Evolutionary conservation across 2,113 vertebrate genomes (phyloP), one percentile per base, ranked within the genome.

Genomic region (Calyptomena viridis): DNA sequence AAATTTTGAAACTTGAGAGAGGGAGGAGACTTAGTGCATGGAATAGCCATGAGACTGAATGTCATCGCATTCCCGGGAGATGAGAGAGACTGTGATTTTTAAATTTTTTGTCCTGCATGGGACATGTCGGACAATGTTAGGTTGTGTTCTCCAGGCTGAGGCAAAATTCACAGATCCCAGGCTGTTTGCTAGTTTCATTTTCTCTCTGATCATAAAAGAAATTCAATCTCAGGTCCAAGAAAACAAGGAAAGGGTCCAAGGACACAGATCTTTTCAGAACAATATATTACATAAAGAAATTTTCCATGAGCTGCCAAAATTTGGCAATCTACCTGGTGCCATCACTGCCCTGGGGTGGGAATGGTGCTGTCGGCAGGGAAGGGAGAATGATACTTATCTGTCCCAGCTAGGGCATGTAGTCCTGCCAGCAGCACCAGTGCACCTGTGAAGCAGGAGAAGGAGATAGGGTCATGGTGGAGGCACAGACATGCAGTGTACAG

Each of bases 1-100:
- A 88, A 49, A 80, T 69, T 73, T 62, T 30, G n/a, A 95, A 93
- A 80, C 35, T 72, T 72, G 56, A 60, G 46, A 60, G 76, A 75
- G 18, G 33, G 35, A 85, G 19, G 33, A 84, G 47, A 55, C 23
- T 0, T 6, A 87, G 47, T 37, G 10, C 37, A 47, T 1, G 1
- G n/a, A 81, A 30, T 8, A 62, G 13, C 39, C 42, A 39, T 30
- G 30, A 78, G 14, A 31, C 42, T 64, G 81, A 30, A 72, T 66
- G n/a, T 55, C 64, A 42, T 21, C 24, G 42, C 44, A 84, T 83
- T 93, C 62, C 52, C 42, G 27, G 37, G 47, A 83, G 58, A 84
- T 31, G 49, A 80, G 28, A 17, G 12, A 49, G 44, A 62, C 25
- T 20, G 14, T 33, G 37, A 86, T 63, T 83, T 90, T 91, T 63